Conservation (phyloP, 2,113 vertebrate genomes). For the Globicephala melas region DNA sequence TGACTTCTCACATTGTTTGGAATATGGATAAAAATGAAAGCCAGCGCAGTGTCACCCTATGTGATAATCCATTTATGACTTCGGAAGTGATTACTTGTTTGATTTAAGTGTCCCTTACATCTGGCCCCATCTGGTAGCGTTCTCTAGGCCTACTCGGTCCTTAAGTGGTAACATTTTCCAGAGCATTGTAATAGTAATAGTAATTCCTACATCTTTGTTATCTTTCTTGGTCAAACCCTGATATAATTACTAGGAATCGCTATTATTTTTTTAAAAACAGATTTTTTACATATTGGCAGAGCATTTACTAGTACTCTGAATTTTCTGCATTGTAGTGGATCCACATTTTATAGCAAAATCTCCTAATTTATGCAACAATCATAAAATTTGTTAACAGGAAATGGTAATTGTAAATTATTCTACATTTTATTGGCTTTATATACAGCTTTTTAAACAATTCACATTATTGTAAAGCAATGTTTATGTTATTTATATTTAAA, state of each 20-base stretch:
- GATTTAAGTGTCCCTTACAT: no score
- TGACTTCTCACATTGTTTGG: neutral
- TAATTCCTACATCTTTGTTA: neutral
- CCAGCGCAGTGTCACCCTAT: rapidly evolving
- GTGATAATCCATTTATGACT: neutral
- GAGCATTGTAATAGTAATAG: neutral
- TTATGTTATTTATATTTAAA: constrained; percentile 12
- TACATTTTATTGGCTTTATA: neutral
- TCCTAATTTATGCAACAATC: neutral
- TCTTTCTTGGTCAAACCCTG: neutral
- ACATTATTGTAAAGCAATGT: neutral
- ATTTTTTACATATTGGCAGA: neutral
- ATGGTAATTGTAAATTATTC: neutral
- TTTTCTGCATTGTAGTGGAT: neutral
- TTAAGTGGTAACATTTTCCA: neutral
- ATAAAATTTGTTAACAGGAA: neutral
- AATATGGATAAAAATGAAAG: neutral
- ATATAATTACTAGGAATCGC: neutral
- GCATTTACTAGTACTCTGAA: neutral
- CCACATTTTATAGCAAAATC: neutral
- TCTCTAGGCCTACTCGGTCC: neutral
- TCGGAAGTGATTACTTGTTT: neutral
- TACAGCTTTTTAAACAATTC: neutral
- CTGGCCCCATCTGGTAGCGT: neutral
- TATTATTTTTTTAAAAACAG: neutral